Evolutionary conservation across 1,140 invertebrate species (phyloP).

Genomic region (Limonius californicus): DNA sequence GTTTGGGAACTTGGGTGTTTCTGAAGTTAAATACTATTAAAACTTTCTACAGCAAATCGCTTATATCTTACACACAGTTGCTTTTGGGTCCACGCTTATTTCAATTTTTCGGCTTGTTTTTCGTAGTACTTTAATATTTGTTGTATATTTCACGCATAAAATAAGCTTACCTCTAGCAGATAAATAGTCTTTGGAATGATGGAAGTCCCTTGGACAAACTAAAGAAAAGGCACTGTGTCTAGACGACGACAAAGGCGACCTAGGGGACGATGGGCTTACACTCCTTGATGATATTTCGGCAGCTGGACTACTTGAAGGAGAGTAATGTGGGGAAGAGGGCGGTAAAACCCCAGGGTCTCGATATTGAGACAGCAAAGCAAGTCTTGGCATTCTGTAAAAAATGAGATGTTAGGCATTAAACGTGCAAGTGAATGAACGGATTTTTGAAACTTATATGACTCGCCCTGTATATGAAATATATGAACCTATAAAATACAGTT

Average conservation of each 20-base stretch:
- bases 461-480: too few relatives aligned
- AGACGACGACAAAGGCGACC: conserved; percentile 29
- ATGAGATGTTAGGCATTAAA: too few relatives aligned
- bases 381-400: conserved; percentile 39
- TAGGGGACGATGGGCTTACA: conserved; percentile 43
- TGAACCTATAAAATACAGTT: too few relatives aligned
- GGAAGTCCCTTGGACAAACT: conserved; percentile 44
- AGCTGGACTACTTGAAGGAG: conserved; percentile 37
- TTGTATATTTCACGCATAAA: background rate
- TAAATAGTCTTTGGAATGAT: conserved; percentile 39
- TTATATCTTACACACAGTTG: too few relatives aligned
- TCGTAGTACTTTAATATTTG: background rate
- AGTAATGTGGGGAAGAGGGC: conserved; percentile 32
- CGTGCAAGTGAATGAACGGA: too few relatives aligned
- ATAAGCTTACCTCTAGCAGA: conserved; percentile 38
- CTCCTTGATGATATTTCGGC: conserved; percentile 40
- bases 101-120: too few relatives aligned
- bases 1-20: too few relatives aligned
- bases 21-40: too few relatives aligned
- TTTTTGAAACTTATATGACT: too few relatives aligned
- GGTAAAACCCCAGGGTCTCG: conserved; percentile 29
- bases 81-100: too few relatives aligned
- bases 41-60: too few relatives aligned
- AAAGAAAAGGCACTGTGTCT: conserved; percentile 46
- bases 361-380: conserved; percentile 36